Conservation (phyloP, 92 coral and sea anemone genomes). For the Isaurus tuberculatus region DNA sequence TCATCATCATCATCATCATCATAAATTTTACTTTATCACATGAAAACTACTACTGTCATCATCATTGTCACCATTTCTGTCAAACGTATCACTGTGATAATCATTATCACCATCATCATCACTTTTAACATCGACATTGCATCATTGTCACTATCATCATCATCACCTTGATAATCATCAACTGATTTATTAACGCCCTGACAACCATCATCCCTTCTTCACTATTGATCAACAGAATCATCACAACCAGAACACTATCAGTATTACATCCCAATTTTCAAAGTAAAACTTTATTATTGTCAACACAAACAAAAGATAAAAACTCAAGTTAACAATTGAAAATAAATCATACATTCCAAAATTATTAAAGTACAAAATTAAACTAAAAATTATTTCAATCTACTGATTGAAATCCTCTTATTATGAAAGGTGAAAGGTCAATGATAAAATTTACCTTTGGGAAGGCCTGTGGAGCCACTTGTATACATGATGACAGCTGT, state of each 20-base stretch:
- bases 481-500: constrained; percentile 97
- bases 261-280: neutral
- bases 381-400: too few relatives aligned
- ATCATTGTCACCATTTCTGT: too few relatives aligned
- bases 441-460: constrained; percentile 74
- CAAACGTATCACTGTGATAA: too few relatives aligned
- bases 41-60: too few relatives aligned
- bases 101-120: too few relatives aligned
- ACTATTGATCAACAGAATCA: neutral
- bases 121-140: too few relatives aligned
- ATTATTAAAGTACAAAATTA: too few relatives aligned
- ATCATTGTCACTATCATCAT: neutral
- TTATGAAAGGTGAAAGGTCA: neutral
- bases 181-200: too few relatives aligned
- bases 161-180: neutral
- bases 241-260: neutral
- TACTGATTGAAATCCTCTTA: neutral
- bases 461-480: constrained; percentile 98
- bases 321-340: neutral
- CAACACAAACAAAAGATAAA: neutral
- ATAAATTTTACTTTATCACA: too few relatives aligned
- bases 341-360: too few relatives aligned
- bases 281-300: neutral
- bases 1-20: too few relatives aligned
- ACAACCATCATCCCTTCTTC: too few relatives aligned